A percentile compares a stretch with the other conserved stretches of the same genome.
Conservation (phyloP, 1,140 invertebrate genomes). For the Musca vetustissima region DNA sequence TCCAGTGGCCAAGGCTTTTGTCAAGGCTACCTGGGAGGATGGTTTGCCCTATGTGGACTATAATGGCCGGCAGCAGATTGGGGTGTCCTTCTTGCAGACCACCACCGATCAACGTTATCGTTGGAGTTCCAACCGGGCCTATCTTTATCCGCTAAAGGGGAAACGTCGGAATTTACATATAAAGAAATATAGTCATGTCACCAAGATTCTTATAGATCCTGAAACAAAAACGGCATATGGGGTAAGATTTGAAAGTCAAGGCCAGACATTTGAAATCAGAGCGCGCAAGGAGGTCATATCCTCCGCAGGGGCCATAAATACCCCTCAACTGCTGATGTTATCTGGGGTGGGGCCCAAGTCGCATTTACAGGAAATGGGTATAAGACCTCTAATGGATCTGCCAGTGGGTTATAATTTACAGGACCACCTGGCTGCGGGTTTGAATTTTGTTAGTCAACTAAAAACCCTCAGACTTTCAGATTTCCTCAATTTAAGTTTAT, state of each 20-base stretch:
- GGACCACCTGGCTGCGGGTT: constrained; percentile 80
- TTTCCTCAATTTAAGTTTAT: constrained; percentile 38
- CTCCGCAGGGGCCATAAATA: constrained; percentile 78
- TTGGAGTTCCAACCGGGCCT: constrained; percentile 73
- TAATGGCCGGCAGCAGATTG: constrained; percentile 67
- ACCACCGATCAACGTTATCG: constrained; percentile 71
- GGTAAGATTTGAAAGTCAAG: constrained; percentile 74
- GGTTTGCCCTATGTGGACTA: constrained; percentile 72
- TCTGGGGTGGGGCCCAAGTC: constrained; percentile 81
- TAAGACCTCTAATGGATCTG: constrained; percentile 73
- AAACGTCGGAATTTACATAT: constrained; percentile 77
- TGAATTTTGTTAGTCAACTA: constrained; percentile 66
- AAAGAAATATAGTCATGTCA: constrained; percentile 75
- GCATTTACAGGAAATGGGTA: constrained; percentile 72
- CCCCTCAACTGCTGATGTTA: constrained; percentile 81
- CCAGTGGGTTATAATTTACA: constrained; percentile 76
- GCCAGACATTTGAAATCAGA: constrained; percentile 64
- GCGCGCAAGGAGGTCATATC: constrained; percentile 77
- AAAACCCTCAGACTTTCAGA: constrained; percentile 24
- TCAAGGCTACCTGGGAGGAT: constrained; percentile 67
- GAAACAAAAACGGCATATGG: constrained; percentile 70
- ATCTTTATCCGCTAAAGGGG: constrained; percentile 67
- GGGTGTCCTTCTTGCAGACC: constrained; percentile 66
- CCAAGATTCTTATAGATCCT: constrained; percentile 71
- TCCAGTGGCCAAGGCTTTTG: constrained; percentile 65